A percentile compares a stretch with the other conserved stretches of the same genome.
Conservation (phyloP, 2,113 vertebrate species). For the Coregonus clupeaformis region DNA sequence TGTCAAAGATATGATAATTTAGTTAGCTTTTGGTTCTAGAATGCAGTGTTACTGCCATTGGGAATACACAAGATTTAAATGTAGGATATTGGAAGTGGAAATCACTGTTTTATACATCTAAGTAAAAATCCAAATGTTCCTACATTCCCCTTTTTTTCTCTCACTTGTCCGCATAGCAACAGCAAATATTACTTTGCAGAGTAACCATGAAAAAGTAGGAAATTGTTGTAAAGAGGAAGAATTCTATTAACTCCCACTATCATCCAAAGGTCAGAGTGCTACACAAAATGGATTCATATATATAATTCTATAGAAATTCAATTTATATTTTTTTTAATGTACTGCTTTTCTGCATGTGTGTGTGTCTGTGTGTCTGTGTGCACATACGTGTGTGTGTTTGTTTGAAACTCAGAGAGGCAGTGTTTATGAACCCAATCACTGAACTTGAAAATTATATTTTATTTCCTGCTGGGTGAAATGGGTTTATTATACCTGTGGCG, state of each 20-base stretch:
- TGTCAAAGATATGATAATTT: not conserved
- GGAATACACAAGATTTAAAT: too few species aligned
- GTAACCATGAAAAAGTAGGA: not conserved
- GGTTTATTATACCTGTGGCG: conserved; percentile 59
- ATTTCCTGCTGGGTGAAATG: conserved; percentile 53
- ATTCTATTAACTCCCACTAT: not conserved
- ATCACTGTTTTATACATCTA: too few species aligned
- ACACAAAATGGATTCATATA: not conserved
- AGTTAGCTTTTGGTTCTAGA: not conserved
- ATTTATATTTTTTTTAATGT: not conserved
- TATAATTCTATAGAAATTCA: not conserved
- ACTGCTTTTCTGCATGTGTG: not conserved
- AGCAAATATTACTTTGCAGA: not conserved
- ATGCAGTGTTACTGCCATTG: too few species aligned
- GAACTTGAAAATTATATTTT: conserved; percentile 58
- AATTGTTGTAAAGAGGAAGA: not conserved
- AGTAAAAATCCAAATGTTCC: too few species aligned
- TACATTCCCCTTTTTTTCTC: too few species aligned
- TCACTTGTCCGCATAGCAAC: not conserved
- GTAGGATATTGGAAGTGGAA: too few species aligned
- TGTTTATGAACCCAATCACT: conserved; percentile 55
- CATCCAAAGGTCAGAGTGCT: not conserved
- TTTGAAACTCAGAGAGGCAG: conserved; percentile 6
- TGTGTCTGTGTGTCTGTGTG: too few species aligned
- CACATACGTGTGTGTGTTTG: not conserved